phyloP scores from a whole-genome alignment of 2,888 invertebrate species.

The Acanthosepion lycidas region DNA sequence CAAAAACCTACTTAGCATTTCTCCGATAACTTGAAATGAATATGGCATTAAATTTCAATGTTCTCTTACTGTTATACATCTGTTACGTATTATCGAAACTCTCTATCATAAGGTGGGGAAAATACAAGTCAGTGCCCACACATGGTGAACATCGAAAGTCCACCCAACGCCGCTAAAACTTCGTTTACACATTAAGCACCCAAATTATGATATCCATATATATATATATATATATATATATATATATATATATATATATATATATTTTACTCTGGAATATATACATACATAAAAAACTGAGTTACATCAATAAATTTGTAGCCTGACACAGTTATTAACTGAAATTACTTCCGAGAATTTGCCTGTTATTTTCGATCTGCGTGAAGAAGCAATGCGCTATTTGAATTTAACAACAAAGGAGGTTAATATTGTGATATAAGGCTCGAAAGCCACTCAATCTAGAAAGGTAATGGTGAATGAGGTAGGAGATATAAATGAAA shows the following conservation, averaged over 20 bases:
- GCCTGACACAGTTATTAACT: no score
- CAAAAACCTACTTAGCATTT: neutral
- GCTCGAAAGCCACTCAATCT: no score
- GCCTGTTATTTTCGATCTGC: no score
- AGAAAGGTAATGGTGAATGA: no score
- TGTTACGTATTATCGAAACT: slow-evolving; percentile 22
- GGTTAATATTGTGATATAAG: no score
- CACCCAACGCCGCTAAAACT: neutral
- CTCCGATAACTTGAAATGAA: slow-evolving; percentile 13
- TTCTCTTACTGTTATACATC: neutral
- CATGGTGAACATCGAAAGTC: slow-evolving; percentile 33
- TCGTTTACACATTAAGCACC: neutral
- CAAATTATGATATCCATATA: neutral
- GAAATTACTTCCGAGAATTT: no score
- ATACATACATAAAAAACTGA: neutral
- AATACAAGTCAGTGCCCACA: neutral
- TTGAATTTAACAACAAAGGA: no score
- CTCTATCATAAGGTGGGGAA: neutral
- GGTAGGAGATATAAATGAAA: no score
- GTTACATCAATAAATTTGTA: no score
- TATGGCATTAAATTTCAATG: slow-evolving; percentile 13
- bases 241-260: neutral
- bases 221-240: neutral
- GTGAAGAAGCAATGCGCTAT: no score
- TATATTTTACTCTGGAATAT: neutral